Percentiles rank a stretch among this genome's conserved stretches.
Evolutionary conservation across 2,888 invertebrate genomes (phyloP).

Genomic region (Leucophora obtusa): DNA sequence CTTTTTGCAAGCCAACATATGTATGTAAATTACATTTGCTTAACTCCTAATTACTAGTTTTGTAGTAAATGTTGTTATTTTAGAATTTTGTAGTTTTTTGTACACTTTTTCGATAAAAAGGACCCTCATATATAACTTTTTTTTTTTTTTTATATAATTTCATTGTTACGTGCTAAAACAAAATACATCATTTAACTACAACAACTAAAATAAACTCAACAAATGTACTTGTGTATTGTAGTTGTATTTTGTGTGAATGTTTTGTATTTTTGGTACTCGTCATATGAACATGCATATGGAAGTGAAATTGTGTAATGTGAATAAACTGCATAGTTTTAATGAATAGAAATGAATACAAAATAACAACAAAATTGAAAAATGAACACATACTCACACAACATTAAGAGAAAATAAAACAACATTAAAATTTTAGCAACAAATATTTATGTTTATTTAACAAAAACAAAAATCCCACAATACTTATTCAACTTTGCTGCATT

Average conservation of each 20-base stretch:
- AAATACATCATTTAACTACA: constrained; percentile 71
- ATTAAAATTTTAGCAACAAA: constrained; percentile 64
- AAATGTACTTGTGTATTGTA: constrained; percentile 31
- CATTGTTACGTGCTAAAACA: constrained; percentile 72
- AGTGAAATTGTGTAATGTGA: constrained; percentile 55
- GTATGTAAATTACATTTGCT: constrained; percentile 59
- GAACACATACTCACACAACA: not conserved
- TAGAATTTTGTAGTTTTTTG: constrained; percentile 37
- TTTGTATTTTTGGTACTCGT: constrained; percentile 36
- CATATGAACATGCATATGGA: constrained; percentile 59
- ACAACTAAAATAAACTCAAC: constrained; percentile 35
- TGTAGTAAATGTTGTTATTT: constrained; percentile 57
- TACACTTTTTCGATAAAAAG: constrained; percentile 7
- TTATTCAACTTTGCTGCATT: constrained; percentile 45
- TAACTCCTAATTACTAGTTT: constrained; percentile 64
- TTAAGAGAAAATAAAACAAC: constrained; percentile 3
- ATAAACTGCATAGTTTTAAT: constrained; percentile 70
- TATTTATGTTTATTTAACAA: constrained; percentile 68
- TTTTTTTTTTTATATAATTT: constrained; percentile 67
- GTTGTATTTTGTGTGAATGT: constrained; percentile 26
- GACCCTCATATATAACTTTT: constrained; percentile 44
- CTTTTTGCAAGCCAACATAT: constrained; percentile 24
- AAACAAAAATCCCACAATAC: constrained; percentile 27
- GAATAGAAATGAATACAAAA: constrained; percentile 60
- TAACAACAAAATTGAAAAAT: constrained; percentile 25